Evolutionary conservation across 2,797 vertebrate genomes (phyloP).

Genomic region (Rachycentron canadum): DNA sequence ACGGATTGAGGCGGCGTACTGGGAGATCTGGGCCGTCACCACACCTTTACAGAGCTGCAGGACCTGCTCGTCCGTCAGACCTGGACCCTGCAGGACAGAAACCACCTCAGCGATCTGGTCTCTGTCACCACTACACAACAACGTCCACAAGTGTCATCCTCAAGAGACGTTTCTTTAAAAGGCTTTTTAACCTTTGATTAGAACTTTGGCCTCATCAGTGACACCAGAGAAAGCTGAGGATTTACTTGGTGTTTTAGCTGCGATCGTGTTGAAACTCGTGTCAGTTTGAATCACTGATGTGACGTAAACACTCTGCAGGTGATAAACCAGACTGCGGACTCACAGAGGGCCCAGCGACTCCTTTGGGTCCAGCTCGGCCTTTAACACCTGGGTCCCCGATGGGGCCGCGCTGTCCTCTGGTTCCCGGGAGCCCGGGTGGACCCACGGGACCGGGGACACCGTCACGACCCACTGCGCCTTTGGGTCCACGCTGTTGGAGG

Average conservation of each 20-base stretch:
- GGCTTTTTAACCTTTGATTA: no score
- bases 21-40: conserved; percentile 84
- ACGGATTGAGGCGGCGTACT: conserved; percentile 84
- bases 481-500: conserved; percentile 77
- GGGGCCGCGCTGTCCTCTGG: conserved; percentile 81
- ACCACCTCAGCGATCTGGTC: background rate
- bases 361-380: conserved; percentile 82
- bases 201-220: no score
- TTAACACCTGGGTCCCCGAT: conserved; percentile 79
- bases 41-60: conserved; percentile 87
- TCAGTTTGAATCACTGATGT: no score
- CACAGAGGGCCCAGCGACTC: conserved; percentile 80
- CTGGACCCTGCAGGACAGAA: conserved; percentile 81
- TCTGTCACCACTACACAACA: background rate
- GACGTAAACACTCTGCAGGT: no score
- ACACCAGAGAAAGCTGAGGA: no score
- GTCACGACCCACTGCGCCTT: conserved; percentile 71
- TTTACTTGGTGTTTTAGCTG: no score
- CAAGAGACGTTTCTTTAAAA: no score
- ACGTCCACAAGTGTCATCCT: background rate
- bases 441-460: conserved; percentile 80
- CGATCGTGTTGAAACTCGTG: no score
- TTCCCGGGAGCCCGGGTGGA: conserved; percentile 84
- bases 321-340: conserved; percentile 49
- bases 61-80: conserved; percentile 86